Base-by-base conservation (phyloP, 2,888 invertebrate species). In the Drosophila percnosoma region DNA sequence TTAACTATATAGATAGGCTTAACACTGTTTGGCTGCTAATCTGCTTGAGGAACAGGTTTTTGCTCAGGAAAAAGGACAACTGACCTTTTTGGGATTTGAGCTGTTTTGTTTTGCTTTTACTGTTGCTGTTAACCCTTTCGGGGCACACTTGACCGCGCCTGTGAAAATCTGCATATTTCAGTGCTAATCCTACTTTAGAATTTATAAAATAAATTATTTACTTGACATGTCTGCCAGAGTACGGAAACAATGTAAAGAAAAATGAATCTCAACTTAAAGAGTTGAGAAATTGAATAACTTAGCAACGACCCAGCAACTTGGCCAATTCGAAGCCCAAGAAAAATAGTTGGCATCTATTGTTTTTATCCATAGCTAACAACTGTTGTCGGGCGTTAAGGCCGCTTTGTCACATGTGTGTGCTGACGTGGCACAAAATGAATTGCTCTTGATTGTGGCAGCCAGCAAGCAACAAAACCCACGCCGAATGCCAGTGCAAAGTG, bases 151-250 rank as follows among this genome's bases (percentile, higher is more conserved):
- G 80, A 81, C 82, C 74, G 80, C 70, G 64, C 68, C 61, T 54
- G 66, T 52, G 67, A 55, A 82, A 89, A 89, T 89, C 88, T 85
- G 85, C 87, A 89, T 85, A 87, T 89, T 87, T 78, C 86, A 84
- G 89, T 87, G 87, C 74, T 85, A 89, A 89, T 89, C 85, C 89
- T 82, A 78, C 85, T 89, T 85, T 87, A 75, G 85, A 85, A 87
- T 89, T 84, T 89, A 84, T 80, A 89, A 89, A 89, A 84, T 85
- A 85, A 85, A 89, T 85, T 85, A 89, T 85, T 85, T 85, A 85
- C 82, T 87, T 74, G 78, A 66, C 71, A 69, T 77, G 77, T 53
- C 71, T 80, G 60, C 54, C 63, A 58, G 58, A n/a, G 34, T 45
- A 42, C 53, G 59, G 33, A 49, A 70, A 61, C 58, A 66, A 69